Conservation (phyloP, 92 coral and sea anemone genomes). For the Zoanthus gigantus region DNA sequence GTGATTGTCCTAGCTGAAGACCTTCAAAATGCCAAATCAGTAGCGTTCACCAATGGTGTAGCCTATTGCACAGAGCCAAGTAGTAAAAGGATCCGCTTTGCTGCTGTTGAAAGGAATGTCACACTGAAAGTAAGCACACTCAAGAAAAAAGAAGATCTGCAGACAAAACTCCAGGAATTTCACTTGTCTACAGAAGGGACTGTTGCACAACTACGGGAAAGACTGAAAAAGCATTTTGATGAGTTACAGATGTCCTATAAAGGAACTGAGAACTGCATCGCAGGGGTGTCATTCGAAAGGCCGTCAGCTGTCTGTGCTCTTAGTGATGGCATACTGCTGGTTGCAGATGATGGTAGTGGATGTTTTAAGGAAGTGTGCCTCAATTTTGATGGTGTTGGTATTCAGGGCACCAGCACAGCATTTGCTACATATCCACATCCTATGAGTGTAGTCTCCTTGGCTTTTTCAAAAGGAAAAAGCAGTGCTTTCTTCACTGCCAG, state of each 20-base stretch:
- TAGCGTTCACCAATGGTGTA: conserved; percentile 26
- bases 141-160: conserved; percentile 30
- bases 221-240: conserved; percentile 12
- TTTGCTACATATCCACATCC: conserved; percentile 25
- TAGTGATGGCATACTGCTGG: conserved; percentile 16
- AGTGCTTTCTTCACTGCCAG: conserved; percentile 31
- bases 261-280: neutral
- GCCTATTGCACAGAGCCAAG: conserved; percentile 49
- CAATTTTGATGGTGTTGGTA: conserved; percentile 16
- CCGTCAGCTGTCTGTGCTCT: conserved; percentile 29
- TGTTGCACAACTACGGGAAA: conserved; percentile 20
- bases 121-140: conserved; percentile 22
- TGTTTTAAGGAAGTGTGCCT: conserved; percentile 12
- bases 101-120: conserved; percentile 1
- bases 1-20: conserved; percentile 45
- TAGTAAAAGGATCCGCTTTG: conserved; percentile 26
- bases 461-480: conserved; percentile 26
- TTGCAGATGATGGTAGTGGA: conserved; percentile 27
- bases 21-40: conserved; percentile 36
- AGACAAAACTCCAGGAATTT: conserved; percentile 28
- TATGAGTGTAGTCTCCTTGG: conserved; percentile 35
- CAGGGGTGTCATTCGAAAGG: conserved; percentile 20
- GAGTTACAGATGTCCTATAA: conserved; percentile 15
- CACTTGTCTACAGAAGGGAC: conserved; percentile 22
- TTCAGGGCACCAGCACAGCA: conserved; percentile 21